A percentile compares a stretch with the other conserved stretches of the same genome.
phyloP scores from a whole-genome alignment of 2,113 vertebrate genomes.

The Coregonus clupeaformis region DNA sequence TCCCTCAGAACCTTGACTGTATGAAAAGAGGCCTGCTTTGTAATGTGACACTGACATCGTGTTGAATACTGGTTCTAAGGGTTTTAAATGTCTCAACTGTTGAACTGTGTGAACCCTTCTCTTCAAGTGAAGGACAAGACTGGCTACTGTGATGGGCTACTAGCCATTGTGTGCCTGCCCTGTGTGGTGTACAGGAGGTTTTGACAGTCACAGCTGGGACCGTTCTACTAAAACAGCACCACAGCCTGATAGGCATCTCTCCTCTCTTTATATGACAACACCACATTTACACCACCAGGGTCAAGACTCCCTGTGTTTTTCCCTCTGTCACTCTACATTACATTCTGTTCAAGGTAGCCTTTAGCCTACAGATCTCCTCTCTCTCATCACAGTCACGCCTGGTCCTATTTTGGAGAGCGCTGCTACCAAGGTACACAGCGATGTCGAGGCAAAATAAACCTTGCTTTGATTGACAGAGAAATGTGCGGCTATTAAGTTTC shows the following conservation, averaged over 20 bases:
- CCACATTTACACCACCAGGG: neutral
- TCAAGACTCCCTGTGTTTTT: neutral
- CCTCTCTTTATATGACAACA: neutral
- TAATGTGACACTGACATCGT: neutral
- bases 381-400: no score
- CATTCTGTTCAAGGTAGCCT: neutral
- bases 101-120: neutral
- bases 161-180: neutral
- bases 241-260: neutral
- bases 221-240: neutral
- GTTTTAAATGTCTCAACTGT: neutral
- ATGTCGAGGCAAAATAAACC: neutral
- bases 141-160: neutral
- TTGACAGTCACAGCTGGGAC: neutral
- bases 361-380: no score
- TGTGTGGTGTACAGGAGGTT: neutral
- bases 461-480: neutral
- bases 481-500: neutral
- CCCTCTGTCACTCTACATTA: neutral
- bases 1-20: neutral
- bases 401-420: neutral
- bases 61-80: neutral
- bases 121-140: neutral
- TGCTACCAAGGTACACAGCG: neutral
- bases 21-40: neutral